Evolutionary conservation across 2,797 vertebrate genomes (phyloP), one percentile per base, ranked within the genome.

Genomic region (Sebastes hubbsi): DNA sequence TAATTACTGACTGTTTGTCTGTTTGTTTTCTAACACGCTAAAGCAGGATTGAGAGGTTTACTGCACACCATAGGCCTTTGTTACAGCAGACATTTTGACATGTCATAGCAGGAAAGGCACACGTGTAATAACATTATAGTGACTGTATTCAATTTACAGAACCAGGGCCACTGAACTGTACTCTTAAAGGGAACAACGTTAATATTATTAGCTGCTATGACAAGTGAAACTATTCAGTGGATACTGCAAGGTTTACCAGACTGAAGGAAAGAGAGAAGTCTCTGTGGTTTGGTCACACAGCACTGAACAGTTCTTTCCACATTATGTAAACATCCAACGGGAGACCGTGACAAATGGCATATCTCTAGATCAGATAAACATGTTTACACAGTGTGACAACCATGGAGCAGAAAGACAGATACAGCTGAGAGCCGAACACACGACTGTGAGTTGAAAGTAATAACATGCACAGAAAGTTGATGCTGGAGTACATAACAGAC

Each of bases 241-340:
- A 54, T 61, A 32, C 20, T 68, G 8, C 0, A 18, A 12, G 14
- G 27, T 82, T 80, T 32, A 62, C 3, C 16, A 66, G 49, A 29
- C 46, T 32, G 16, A 62, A 59, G 36, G 36, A 60, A 75, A 46
- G 7, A 63, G 1, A 81, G 60, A 75, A 54, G 38, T 65, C 11
- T 13, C 20, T 67, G 75, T 30, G 52, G 36, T 78, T 73, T 18
- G n/a, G 20, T 60, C 65, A 32, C 30, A 70, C 66, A 71, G 71
- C 20, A 29, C 12, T 67, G 10, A 87, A 52, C 27, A 71, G 5
- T 81, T 88, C 11, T 89, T 65, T 81, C 72, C 32, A 80, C 73
- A 38, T 75, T 56, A 75, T 38, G 36, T 11, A 80, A 85, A 80
- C 22, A 56, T 84, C 67, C 62, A 87, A 10, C 22, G 30, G 24